Base-by-base conservation (phyloP, 2,797 vertebrate species). In the Melanitta fusca region DNA sequence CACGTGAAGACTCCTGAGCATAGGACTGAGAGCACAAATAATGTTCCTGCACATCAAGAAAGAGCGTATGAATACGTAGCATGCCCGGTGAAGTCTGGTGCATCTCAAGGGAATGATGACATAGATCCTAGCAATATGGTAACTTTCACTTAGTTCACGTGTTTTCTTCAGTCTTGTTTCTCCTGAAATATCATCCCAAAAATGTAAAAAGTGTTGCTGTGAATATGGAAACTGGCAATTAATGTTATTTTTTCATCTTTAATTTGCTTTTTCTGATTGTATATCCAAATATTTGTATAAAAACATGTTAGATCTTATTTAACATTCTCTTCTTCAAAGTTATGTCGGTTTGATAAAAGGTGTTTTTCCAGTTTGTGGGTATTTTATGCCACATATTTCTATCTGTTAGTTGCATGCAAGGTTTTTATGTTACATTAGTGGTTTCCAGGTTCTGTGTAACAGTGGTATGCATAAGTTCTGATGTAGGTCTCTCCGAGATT, bases 81-180 rank as follows among this genome's bases (percentile, higher is more conserved):
- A 24, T 99, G 99, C 96, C 99, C 99, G 0, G 97, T 99, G 97
- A 98, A 93, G 20, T 97, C 97, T 36, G 97, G 97, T 47, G 86
- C 85, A 43, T 93, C 96, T 72, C 77, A 75, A 80, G 28, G 8
- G 30, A 96, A 96, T 32, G 98, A 97, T 77, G 98, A 99, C 91
- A 98, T 99, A 25, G 98, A 99, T 97, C 99, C 99, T 62, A 96
- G 98, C 70, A 99, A 99, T 80, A 99, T 99, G 99, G 99, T 99
- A 98, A 97, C 47, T 58, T 51, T 3, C 7, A 2, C 24, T 77
- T 27, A 16, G 20, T 89, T 78, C 32, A 15, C 1, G 2, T 77
- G 22, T 66, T 64, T 53, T 70, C 8, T 80, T 51, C n/a, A 24
- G 43, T 62, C 19, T 65, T 38, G 21, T 62, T 81, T 86, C 38